Base-by-base conservation (phyloP, 2,797 vertebrate genomes). In the Betta splendens region DNA sequence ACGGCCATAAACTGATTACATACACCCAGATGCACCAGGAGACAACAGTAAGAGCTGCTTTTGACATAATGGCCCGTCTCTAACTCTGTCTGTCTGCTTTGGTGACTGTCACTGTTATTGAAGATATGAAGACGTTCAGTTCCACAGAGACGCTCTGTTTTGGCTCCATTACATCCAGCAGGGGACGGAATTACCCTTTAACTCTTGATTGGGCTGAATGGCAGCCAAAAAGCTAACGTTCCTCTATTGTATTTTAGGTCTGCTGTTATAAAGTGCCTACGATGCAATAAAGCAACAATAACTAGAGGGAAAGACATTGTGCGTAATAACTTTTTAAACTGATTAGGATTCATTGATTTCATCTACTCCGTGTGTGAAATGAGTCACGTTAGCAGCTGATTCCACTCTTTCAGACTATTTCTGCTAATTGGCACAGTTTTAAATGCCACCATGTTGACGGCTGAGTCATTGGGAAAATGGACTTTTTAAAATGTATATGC, bases 1-100 rank as follows among this genome's bases (percentile, higher is more conserved):
- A 12, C 22, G 13, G 20, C 53, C 39, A 18, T 79, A 68, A 78
- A 46, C 44, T 50, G 64, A 80, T 82, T 73, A 63, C 26, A 33
- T 48, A 16, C 42, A 61, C 72, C 26, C 33, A 63, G 46, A 75
- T 55, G 31, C 39, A 37, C 67, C 45, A 23, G 64, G 31, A n/a
- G n/a, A n/a, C n/a, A n/a, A 68, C 64, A 63, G 55, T 35, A 61
- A 74, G 37, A 36, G 38, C 10, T 49, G 28, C 53, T 52, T 63
- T 29, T 73, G 63, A 80, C 46, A 49, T 61, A 65, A 64, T 54
- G 49, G 50, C 32, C 57, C 18, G 15, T 75, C 22, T 66, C 33
- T 53, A 46, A 62, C 46, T n/a, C n/a, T n/a, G 31, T 40, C 53
- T 28, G 35, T 64, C 46, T 48, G n/a, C 5, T 54, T 64, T 13